These are phyloP conservation scores for Meriones psammophilus DNA, from an alignment of 2,797 vertebrate genomes.

Conservation along the genomic window DNA sequence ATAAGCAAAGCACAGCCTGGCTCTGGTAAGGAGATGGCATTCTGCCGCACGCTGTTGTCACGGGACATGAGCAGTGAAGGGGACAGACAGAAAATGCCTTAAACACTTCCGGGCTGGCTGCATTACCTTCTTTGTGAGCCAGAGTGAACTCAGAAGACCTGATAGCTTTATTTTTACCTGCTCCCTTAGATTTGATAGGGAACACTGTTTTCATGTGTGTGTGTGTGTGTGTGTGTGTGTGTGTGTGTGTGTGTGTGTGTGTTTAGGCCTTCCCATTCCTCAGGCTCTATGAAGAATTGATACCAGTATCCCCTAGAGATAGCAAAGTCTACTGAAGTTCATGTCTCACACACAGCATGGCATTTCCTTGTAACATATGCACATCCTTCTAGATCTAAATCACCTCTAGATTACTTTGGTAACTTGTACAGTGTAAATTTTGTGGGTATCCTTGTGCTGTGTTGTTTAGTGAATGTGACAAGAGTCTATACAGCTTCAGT, in stretches of 20 bases:
- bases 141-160: background rate
- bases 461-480: background rate
- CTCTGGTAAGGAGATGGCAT: conserved; percentile 92
- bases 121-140: conserved; percentile 36
- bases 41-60: conserved; percentile 6
- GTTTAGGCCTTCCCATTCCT: background rate
- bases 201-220: background rate
- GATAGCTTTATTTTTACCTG: background rate
- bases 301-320: background rate
- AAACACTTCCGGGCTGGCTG: conserved; percentile 30
- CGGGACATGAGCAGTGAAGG: background rate
- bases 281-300: background rate
- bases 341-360: background rate
- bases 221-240: background rate
- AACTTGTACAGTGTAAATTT: background rate
- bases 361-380: background rate
- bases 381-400: background rate
- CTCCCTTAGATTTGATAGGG: background rate
- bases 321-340: background rate
- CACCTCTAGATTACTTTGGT: background rate
- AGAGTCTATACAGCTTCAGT: background rate
- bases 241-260: background rate
- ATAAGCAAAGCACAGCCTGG: conserved; percentile 95
- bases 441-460: background rate
- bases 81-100: background rate